Percentiles rank a stretch among this genome's conserved stretches.
Evolutionary conservation across 2,888 invertebrate genomes (phyloP).

Genomic region (Xylophagus ater): DNA sequence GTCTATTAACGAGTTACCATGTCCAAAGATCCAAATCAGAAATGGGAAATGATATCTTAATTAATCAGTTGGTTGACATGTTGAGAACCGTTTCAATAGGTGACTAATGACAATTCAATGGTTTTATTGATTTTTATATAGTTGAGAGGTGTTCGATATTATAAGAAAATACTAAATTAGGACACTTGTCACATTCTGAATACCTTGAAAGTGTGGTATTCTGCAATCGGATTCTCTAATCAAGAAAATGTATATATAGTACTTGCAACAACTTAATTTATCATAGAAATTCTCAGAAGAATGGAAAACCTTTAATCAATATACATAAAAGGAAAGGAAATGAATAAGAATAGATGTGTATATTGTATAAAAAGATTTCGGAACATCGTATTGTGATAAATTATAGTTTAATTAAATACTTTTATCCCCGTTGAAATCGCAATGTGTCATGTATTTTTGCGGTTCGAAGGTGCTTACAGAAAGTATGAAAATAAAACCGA

Average conservation of each 20-base stretch:
- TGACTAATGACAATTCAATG: too few species aligned
- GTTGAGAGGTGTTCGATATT: too few species aligned
- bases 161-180: constrained; percentile 8
- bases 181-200: constrained; percentile 6
- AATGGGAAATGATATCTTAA: too few species aligned
- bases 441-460: constrained; percentile 12
- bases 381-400: constrained; percentile 12
- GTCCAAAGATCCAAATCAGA: too few species aligned
- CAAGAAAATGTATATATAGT: too few species aligned
- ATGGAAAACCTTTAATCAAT: background rate
- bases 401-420: constrained; percentile 14
- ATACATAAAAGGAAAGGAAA: background rate
- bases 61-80: too few species aligned
- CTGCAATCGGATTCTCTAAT: constrained; percentile 8
- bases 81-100: too few species aligned
- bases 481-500: too few species aligned
- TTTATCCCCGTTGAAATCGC: constrained; percentile 11
- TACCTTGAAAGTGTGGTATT: constrained; percentile 4
- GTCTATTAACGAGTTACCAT: too few species aligned
- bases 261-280: constrained; percentile 11
- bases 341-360: background rate
- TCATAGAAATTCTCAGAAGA: constrained; percentile 11
- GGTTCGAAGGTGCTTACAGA: constrained; percentile 4
- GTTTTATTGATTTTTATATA: too few species aligned
- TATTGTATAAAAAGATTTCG: too few species aligned